Evolutionary conservation across 2,888 invertebrate species (phyloP), one percentile per base, ranked within the genome.

Genomic region (Sphaerophoria taeniata): DNA sequence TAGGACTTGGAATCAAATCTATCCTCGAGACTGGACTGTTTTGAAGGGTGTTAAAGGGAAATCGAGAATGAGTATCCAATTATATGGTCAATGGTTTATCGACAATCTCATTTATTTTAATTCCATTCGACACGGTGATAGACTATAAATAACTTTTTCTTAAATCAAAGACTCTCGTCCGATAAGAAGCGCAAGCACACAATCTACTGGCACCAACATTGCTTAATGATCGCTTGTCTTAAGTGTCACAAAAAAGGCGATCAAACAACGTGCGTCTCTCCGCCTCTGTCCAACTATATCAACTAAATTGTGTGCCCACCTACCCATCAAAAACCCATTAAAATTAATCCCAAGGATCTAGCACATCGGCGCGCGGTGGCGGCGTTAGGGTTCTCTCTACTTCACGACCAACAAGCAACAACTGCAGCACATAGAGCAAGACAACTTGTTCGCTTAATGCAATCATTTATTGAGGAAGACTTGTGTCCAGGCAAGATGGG

Each of bases 371-470:
- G 9, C n/a, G 49, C 6, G 45, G 12, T 9, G 4, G 53, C 7
- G 14, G 34, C 63, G 51, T 53, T 39, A 39, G 67, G 53, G 39
- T 53, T 67, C 70, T 61, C 45, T 43, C 77, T 34, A 36, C 72
- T 69, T 33, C 74, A 47, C 34, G 69, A 51, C 55, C 72, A 69
- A 45, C 73, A 61, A 55, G 60, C 16, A 45, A 24, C n/a, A 2
- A 39, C 45, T 47, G 14, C 49, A 36, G 34, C 34, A 6, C 34
- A 67, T 47, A 75, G 43, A 43, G 76, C 61, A 72, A 81, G 85
- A 81, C 81, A 85, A 85, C 85, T 85, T 85, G 85, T 85, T 85
- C 85, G 81, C 81, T 75, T 84, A 80, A 72, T 80, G 80, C 76
- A 81, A 85, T 85, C 76, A 81, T 85, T 81, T 77, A 81, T 73